A percentile compares a stretch with the other conserved stretches of the same genome.
These are phyloP conservation scores for Aphyosemion australe DNA, from an alignment of 2,113 vertebrate species.

Conservation along the genomic window DNA sequence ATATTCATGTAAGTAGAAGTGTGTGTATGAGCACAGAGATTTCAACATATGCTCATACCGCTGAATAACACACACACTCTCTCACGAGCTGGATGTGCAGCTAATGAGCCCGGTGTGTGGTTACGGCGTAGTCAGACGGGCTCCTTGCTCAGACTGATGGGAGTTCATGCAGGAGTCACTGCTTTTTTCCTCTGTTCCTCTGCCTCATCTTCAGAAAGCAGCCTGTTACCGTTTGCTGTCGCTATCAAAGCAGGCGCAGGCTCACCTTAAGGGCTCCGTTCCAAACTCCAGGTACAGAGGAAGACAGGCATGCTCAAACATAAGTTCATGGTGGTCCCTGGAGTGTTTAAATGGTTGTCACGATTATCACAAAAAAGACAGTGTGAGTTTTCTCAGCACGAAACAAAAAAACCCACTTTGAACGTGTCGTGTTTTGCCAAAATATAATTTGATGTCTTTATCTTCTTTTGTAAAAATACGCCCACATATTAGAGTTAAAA, in stretches of 20 bases:
- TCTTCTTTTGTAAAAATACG: background rate
- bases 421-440: slow-evolving; percentile 1
- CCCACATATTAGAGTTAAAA: background rate
- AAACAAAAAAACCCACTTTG: slow-evolving; percentile 7
- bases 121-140: slow-evolving; percentile 61
- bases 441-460: slow-evolving; percentile 6
- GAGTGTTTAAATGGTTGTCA: slow-evolving; percentile 49
- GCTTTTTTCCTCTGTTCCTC: slow-evolving; percentile 51
- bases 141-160: slow-evolving; percentile 59
- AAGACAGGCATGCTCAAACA: slow-evolving; percentile 50
- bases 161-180: slow-evolving; percentile 72
- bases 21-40: slow-evolving; percentile 28
- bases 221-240: slow-evolving; percentile 46
- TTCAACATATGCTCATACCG: slow-evolving; percentile 26
- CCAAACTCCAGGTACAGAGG: slow-evolving; percentile 42
- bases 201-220: slow-evolving; percentile 54
- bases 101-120: slow-evolving; percentile 72
- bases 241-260: slow-evolving; percentile 63
- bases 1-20: slow-evolving; percentile 30
- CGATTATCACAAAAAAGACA: slow-evolving; percentile 46
- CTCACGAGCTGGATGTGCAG: slow-evolving; percentile 49
- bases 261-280: slow-evolving; percentile 56
- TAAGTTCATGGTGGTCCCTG: slow-evolving; percentile 35
- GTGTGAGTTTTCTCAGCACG: slow-evolving; percentile 25
- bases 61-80: slow-evolving; percentile 20